Percentiles rank a stretch among this genome's conserved stretches.
phyloP scores from a whole-genome alignment of 2,113 vertebrate genomes.

The Neopipo cinnamomea region DNA sequence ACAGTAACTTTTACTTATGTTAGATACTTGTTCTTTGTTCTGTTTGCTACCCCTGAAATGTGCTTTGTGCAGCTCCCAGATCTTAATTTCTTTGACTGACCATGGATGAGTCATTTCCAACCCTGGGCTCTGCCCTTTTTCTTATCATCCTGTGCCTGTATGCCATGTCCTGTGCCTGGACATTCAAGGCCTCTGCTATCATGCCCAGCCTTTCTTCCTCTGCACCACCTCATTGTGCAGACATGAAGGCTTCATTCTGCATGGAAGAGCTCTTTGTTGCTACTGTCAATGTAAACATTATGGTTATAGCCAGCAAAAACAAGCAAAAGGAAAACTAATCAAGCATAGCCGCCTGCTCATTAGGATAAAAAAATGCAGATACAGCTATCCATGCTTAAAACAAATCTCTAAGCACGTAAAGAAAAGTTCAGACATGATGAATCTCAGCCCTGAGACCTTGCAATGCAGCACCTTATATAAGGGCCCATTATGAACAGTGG shows the following conservation, averaged over 20 bases:
- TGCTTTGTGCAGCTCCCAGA: background rate
- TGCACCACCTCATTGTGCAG: background rate
- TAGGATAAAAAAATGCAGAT: background rate
- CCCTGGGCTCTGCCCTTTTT: background rate
- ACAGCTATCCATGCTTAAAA: background rate
- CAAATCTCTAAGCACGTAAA: background rate
- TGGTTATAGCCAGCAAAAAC: background rate
- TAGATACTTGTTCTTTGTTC: background rate
- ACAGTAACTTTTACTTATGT: background rate
- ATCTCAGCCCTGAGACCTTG: background rate
- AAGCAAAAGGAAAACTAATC: background rate
- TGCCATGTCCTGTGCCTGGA: accelerated
- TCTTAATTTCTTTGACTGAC: background rate
- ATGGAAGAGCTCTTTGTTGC: background rate
- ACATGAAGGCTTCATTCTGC: background rate
- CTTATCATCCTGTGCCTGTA: background rate
- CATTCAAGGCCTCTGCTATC: background rate
- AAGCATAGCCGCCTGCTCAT: background rate
- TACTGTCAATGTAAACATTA: background rate
- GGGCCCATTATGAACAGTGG: accelerated
- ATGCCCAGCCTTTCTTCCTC: background rate
- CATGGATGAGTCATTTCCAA: background rate
- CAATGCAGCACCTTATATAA: background rate
- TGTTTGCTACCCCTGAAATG: background rate
- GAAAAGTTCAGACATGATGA: background rate